These are phyloP conservation scores for Hyperoodon ampullatus DNA, from an alignment of 2,113 vertebrate genomes.

Conservation along the genomic window DNA sequence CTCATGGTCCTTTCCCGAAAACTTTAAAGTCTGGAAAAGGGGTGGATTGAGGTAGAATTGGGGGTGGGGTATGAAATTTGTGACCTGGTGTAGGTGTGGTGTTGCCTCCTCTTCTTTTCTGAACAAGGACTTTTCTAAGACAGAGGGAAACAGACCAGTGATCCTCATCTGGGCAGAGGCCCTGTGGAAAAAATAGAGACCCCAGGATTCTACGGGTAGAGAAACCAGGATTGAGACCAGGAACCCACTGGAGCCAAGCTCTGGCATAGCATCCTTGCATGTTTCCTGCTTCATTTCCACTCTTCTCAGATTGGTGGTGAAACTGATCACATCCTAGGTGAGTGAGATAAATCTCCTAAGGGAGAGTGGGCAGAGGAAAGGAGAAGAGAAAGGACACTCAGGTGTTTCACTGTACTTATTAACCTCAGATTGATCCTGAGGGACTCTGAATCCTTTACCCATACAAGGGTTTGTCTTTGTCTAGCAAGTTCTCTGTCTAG, in stretches of 20 bases:
- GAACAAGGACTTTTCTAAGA: not conserved
- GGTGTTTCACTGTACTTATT: not conserved
- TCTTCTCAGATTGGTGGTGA: not conserved
- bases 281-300: not conserved
- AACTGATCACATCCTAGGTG: not conserved
- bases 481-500: not conserved
- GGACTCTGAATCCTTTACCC: not conserved
- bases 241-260: not conserved
- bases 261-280: fast-evolving
- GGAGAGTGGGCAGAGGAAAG: not conserved
- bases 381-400: not conserved
- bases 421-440: not conserved
- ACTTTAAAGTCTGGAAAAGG: not conserved
- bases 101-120: not conserved
- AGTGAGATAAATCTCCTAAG: not conserved
- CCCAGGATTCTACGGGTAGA: not conserved
- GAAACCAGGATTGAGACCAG: not conserved
- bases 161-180: not conserved
- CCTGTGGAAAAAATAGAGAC: not conserved
- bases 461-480: not conserved
- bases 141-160: not conserved
- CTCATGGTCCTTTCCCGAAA: not conserved
- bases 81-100: not conserved
- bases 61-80: not conserved
- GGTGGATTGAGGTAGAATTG: not conserved